Base-by-base conservation (phyloP, 2,888 invertebrate genomes). In the Mythimna loreyi region DNA sequence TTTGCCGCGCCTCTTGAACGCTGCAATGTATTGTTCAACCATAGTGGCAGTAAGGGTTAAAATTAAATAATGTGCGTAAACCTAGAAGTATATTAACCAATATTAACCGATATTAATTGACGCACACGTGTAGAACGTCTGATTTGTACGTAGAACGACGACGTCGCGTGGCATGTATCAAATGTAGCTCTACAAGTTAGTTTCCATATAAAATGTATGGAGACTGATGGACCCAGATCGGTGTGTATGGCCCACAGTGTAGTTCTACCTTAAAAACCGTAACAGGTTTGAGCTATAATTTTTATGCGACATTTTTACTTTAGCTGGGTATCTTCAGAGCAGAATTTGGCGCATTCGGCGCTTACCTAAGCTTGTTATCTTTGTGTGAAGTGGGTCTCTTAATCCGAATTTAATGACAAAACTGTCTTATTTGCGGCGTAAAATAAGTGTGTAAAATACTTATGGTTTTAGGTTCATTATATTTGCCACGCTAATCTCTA, bases 401-500 rank as follows among this genome's bases (percentile, higher is more conserved):
- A 47, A 36, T 33, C 13, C 19, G 25, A 25, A 43, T 50, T 33
- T 49, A 36, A 53, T 25, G 40, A n/a, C 58, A 33, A 23, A 3
- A 33, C 1, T 43, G 25, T 16, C 25, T 67, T 8, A 45, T 57
- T 60, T 52, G 30, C 40, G 21, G 13, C 30, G 19, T 53, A 25
- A 36, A 62, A 28, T 13, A 43, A 23, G 56, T 47, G 40, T 55
- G 61, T 67, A 59, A 65, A 72, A 69, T 61, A 52, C 59, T 30
- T 67, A 66, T 50, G 25, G 61, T 75, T 80, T 71, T 69, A 52
- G 59, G 66, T 65, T 68, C 58, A 65, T 72, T 72, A 72, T 71
- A 82, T 80, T 84, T 80, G 80, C 83, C 83, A 85, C 61, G 86
- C 80, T 84, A 88, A 88, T 90, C 88, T 85, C 88, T 56, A 58